phyloP scores from a whole-genome alignment of 2,113 vertebrate species.

The Tragelaphus scriptus region DNA sequence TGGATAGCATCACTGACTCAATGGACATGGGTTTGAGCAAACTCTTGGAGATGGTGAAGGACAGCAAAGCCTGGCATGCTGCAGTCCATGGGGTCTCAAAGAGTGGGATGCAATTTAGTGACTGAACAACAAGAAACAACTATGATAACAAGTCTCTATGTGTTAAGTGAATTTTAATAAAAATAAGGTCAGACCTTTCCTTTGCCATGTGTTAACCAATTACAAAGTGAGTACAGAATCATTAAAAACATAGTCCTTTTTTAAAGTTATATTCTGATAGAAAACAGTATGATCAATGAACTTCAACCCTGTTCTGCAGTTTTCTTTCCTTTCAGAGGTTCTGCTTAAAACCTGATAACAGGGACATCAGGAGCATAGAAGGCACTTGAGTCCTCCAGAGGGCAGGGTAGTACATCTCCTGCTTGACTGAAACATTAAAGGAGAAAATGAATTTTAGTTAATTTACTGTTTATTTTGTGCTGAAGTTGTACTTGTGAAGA shows the following conservation, averaged over 20 bases:
- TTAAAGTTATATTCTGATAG: background rate
- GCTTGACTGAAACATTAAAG: background rate
- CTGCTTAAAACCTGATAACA: background rate
- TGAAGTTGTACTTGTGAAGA: background rate
- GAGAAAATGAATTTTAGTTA: background rate
- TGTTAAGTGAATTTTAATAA: background rate
- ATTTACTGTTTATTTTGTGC: background rate
- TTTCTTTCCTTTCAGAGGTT: background rate
- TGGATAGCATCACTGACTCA: background rate
- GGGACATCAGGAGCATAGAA: background rate
- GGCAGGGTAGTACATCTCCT: background rate
- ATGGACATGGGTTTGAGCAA: background rate
- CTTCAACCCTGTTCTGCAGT: background rate
- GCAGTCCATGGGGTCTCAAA: background rate
- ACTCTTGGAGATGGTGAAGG: background rate
- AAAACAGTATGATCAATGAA: background rate
- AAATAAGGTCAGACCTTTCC: background rate
- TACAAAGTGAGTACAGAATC: background rate
- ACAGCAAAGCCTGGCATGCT: background rate
- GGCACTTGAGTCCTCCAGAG: background rate
- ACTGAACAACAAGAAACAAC: background rate
- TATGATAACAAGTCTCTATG: background rate
- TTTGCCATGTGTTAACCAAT: background rate
- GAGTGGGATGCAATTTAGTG: rapidly evolving
- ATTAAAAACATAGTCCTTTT: background rate